Conservation (phyloP, 2,797 vertebrate genomes). For the Micrastur ruficollis region DNA sequence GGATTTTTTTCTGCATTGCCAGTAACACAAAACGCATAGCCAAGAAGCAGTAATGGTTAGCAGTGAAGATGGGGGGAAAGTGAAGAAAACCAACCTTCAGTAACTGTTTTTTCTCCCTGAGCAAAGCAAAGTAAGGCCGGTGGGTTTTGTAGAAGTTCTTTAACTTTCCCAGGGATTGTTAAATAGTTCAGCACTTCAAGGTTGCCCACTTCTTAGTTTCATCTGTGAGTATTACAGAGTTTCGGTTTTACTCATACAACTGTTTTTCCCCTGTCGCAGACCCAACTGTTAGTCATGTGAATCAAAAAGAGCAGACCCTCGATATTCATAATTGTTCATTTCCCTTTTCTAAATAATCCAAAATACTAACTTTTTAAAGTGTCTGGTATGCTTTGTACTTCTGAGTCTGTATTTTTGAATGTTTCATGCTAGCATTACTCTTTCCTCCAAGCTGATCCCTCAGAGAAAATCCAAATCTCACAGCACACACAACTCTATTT, state of each 20-base stretch:
- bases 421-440: not conserved
- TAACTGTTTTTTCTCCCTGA: not conserved
- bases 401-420: not conserved
- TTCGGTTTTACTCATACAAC: slow-evolving; percentile 8
- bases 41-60: not conserved
- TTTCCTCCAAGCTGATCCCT: not conserved
- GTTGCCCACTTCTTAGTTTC: slow-evolving; percentile 3
- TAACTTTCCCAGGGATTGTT: not conserved
- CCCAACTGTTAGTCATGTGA: not conserved
- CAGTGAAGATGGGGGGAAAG: not conserved
- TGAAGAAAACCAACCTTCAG: not conserved
- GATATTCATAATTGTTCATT: rapidly evolving
- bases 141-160: not conserved
- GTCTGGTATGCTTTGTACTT: not conserved
- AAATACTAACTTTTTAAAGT: not conserved
- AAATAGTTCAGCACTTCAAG: not conserved
- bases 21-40: not conserved
- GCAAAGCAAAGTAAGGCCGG: not conserved
- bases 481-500: not conserved
- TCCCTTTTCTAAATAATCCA: not conserved
- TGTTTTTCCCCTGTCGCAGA: not conserved
- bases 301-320: not conserved
- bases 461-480: not conserved
- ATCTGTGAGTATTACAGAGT: not conserved
- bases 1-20: not conserved